These are phyloP conservation scores for Beris morrisii DNA, from an alignment of 2,888 invertebrate genomes.

Conservation along the genomic window DNA sequence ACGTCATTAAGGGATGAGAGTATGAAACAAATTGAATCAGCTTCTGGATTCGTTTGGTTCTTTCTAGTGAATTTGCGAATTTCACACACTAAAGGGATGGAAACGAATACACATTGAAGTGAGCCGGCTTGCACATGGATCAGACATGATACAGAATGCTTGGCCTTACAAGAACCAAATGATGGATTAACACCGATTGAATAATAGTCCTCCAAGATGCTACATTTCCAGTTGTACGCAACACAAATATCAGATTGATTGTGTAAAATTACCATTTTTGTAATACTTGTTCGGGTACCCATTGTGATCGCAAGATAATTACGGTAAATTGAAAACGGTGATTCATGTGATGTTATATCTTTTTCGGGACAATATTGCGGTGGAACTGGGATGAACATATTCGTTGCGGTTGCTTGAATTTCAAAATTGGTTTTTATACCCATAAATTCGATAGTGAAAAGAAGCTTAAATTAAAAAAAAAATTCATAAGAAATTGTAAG, in stretches of 20 bases:
- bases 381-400: slow-evolving; percentile 15
- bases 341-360: slow-evolving; percentile 21
- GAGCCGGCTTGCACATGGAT: slow-evolving; percentile 7
- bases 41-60: neutral
- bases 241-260: slow-evolving; percentile 22
- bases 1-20: slow-evolving; percentile 11
- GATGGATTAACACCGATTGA: neutral
- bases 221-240: slow-evolving; percentile 25
- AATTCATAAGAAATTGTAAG: neutral
- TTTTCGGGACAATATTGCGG: slow-evolving; percentile 19
- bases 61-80: slow-evolving; percentile 6
- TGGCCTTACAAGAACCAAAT: slow-evolving; percentile 8
- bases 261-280: slow-evolving; percentile 31
- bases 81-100: slow-evolving; percentile 26
- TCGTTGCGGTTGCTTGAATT: slow-evolving; percentile 3
- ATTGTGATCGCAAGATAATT: slow-evolving; percentile 27
- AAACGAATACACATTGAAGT: slow-evolving; percentile 9
- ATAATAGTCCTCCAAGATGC: slow-evolving; percentile 8
- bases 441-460: slow-evolving; percentile 16
- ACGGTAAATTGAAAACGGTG: slow-evolving; percentile 32
- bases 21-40: slow-evolving; percentile 2
- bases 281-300: slow-evolving; percentile 11
- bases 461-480: slow-evolving; percentile 3
- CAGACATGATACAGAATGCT: slow-evolving; percentile 16
- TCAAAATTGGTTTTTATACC: slow-evolving; percentile 7